Base-by-base conservation (phyloP, 2,888 invertebrate species). In the Microdon myrmicae region DNA sequence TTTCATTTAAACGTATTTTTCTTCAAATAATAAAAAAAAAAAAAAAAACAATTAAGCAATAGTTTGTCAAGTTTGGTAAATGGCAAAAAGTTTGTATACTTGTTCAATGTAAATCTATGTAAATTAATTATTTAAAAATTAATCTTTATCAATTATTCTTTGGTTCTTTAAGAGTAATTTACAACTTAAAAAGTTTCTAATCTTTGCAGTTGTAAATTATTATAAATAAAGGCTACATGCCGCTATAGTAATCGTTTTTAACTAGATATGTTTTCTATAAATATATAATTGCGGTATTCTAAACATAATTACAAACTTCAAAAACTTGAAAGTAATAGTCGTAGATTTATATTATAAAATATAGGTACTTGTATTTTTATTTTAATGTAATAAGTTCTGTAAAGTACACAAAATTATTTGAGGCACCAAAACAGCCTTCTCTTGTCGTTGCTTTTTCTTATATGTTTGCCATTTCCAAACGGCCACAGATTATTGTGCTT, bases 341-440 rank as follows among this genome's bases (percentile, higher is more conserved):
- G n/a, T n/a, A n/a, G n/a, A n/a, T n/a, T n/a, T n/a, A n/a, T n/a
- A n/a, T n/a, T n/a, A n/a, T n/a, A n/a, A n/a, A n/a, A n/a, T n/a
- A n/a, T n/a, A n/a, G n/a, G n/a, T n/a, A 17, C 4, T 20, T 26
- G 37, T 29, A 9, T 28, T 41, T 45, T 29, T 26, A 29, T 20
- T 45, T 37, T 32, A 1, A 17, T 32, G 14, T 29, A 22, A 22
- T 22, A 6, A 6, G 8, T 6, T 22, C 8, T 22, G 8, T 6
- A 22, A 22, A 22, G 31, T 54, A 60, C 31, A 37, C 35, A 44
- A 34, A 41, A 38, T 48, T 43, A 43, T 69, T 61, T 71, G 73
- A 79, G 83, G 83, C 84, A 85, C 86, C 86, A 85, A 85, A 86
- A 85, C 85, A 83, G 82, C 84, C 83, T 83, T 82, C 83, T 53